Conservation (phyloP, 2,797 vertebrate species). For the Acipenser ruthenus region DNA sequence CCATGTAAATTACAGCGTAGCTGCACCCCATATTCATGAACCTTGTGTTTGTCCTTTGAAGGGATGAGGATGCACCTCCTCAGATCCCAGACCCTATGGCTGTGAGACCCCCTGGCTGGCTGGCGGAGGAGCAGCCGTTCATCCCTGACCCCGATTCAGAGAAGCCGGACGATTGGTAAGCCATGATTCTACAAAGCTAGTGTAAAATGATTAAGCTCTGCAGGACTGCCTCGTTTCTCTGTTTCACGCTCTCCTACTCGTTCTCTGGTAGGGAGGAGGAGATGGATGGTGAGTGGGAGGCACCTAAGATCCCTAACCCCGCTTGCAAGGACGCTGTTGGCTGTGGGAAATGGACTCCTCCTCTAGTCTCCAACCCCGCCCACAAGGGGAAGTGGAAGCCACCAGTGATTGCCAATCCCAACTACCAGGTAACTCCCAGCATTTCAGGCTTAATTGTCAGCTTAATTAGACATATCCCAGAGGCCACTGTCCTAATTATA, state of each 20-base stretch:
- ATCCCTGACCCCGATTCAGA: constrained; percentile 27
- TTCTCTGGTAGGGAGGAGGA: constrained; percentile 27
- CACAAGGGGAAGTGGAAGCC: constrained; percentile 37
- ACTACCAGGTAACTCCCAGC: constrained; percentile 31
- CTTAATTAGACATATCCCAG: no score
- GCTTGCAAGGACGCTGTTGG: constrained; percentile 23
- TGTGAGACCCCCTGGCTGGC: constrained; percentile 28
- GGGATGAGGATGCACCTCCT: constrained; percentile 35
- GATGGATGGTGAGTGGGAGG: constrained; percentile 37
- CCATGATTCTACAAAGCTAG: not conserved
- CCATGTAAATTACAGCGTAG: not conserved
- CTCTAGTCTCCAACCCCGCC: constrained; percentile 29
- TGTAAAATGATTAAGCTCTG: not conserved
- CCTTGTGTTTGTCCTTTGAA: constrained; percentile 7
- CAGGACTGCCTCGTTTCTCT: not conserved
- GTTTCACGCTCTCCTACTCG: not conserved
- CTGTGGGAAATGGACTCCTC: constrained; percentile 31
- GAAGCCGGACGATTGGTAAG: constrained; percentile 33
- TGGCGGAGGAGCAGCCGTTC: constrained; percentile 32
- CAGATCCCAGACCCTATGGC: constrained; percentile 27
- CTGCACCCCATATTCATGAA: not conserved
- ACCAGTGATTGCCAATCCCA: constrained; percentile 33
- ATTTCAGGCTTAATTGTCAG: not conserved
- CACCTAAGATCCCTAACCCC: constrained; percentile 31
- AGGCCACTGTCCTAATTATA: no score